Evolutionary conservation across 2,888 invertebrate genomes (phyloP).

Genomic region (Phortica okadai): DNA sequence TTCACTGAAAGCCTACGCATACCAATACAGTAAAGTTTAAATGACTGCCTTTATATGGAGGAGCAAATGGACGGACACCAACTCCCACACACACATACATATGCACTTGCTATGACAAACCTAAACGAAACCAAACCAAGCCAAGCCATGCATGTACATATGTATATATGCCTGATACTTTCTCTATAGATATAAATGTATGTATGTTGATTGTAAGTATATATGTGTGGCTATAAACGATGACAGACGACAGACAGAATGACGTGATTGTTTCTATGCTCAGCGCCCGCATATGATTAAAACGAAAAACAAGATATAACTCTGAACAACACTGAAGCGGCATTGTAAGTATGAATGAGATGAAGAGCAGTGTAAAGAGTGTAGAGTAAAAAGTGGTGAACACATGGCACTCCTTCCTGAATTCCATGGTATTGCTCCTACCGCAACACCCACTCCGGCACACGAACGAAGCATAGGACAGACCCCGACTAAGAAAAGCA

Average conservation of each 20-base stretch:
- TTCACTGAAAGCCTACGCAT: constrained; percentile 28
- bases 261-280: constrained; percentile 63
- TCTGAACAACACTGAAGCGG: constrained; percentile 38
- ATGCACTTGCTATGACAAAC: not conserved
- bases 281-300: constrained; percentile 66
- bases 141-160: constrained; percentile 10
- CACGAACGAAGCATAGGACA: not conserved
- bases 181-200: constrained; percentile 35
- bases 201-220: constrained; percentile 35
- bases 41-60: constrained; percentile 58
- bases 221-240: constrained; percentile 29
- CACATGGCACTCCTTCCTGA: constrained; percentile 3
- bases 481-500: constrained; percentile 41
- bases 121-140: not conserved
- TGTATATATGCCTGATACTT: constrained; percentile 28
- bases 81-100: not conserved
- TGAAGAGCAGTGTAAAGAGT: not conserved
- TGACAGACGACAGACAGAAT: constrained; percentile 53
- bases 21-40: constrained; percentile 63
- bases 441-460: not conserved
- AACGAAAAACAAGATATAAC: constrained; percentile 70
- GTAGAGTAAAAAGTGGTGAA: not conserved
- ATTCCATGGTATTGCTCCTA: constrained; percentile 33
- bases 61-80: not conserved
- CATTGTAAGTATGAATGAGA: not conserved